Conservation (phyloP, 1,140 invertebrate species). For the Halictus rubicundus region DNA sequence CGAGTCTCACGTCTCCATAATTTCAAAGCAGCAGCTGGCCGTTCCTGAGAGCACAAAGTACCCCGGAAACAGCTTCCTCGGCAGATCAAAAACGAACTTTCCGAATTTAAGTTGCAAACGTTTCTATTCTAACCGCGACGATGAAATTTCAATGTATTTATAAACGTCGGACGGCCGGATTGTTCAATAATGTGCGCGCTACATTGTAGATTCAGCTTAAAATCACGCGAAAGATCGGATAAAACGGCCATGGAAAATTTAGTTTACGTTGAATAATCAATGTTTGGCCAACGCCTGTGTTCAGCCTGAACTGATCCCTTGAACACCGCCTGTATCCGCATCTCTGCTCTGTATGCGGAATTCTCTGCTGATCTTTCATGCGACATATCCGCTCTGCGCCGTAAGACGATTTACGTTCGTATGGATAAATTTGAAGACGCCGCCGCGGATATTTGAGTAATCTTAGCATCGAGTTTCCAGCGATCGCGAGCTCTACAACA, state of each 20-base stretch:
- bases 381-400: slow-evolving; percentile 41
- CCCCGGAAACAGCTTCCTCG: no score
- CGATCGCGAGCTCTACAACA: no score
- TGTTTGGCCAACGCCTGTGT: slow-evolving; percentile 15
- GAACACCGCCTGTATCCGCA: slow-evolving; percentile 21
- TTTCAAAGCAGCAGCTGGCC: no score
- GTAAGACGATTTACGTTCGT: slow-evolving; percentile 52
- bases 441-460: neutral
- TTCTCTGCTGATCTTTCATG: slow-evolving; percentile 51
- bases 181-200: no score
- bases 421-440: slow-evolving; percentile 33
- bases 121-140: no score
- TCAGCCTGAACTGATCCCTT: slow-evolving; percentile 1
- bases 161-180: no score
- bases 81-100: no score
- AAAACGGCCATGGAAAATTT: slow-evolving; percentile 8
- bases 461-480: no score
- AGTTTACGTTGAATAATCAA: slow-evolving; percentile 4
- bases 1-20: no score
- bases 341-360: slow-evolving; percentile 37
- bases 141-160: no score
- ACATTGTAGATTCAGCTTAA: neutral
- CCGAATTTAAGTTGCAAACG: no score
- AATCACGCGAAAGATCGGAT: neutral
- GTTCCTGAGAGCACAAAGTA: no score